Base-by-base conservation (phyloP, 2,797 vertebrate species). In the Leucoraja ocellata region DNA sequence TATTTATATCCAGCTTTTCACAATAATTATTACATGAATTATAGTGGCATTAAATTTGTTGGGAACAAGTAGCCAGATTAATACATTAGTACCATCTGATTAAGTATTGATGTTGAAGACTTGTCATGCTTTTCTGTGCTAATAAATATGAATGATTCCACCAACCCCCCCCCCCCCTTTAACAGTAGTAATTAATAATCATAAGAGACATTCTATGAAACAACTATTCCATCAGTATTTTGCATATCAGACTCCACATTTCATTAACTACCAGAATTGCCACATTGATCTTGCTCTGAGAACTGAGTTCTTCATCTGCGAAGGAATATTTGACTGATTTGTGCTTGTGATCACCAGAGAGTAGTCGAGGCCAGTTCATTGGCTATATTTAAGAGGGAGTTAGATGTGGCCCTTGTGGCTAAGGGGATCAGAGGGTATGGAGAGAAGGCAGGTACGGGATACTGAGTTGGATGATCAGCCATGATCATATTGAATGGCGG, bases 91-190 rank as follows among this genome's bases (percentile, higher is more conserved):
- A 86, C 23, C 10, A n/a, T 63, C 54, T 58, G 23, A 86, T 86
- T 86, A 61, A 86, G 6, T 86, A 16, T 86, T 86, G 28, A 86
- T 86, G n/a, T 86, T 61, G 83, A n/a, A 86, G 25, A 54, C 39
- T 46, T 81, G 36, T 81, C 61, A 11, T 86, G 11, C 4, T 86
- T 86, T 61, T 86, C 25, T 28, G 61, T 86, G n/a, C 25, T 86
- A 54, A 86, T 61, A 25, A 63, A 28, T n/a, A 61, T 86, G 54
- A 86, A 63, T 86, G 28, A 86, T 58, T 5, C 10, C n/a, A 54
- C 14, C 4, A 1, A 18, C 81, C 81, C 25, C 25, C 13, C 25
- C 58, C 61, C 58, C n/a, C 6, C 18, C 46, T 68, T 54, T 81
- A 39, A 46, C 79, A 46, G 18, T 46, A 23, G 4, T 54, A 46